Evolutionary conservation across 2,113 vertebrate species (phyloP).

Genomic region (Microtus oregoni): DNA sequence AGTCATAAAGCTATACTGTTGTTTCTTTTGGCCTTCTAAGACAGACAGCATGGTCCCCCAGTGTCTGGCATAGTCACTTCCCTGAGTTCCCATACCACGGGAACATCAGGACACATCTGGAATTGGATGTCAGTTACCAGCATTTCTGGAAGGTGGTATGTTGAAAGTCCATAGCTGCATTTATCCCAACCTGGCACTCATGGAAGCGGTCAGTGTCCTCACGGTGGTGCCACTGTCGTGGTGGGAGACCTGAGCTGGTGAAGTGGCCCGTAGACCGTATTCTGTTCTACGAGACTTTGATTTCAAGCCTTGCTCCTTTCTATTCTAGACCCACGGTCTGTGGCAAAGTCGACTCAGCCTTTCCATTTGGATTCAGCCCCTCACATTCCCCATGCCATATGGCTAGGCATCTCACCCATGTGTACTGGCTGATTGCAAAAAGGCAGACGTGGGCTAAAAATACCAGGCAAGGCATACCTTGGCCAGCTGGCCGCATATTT

Average conservation of each 20-base stretch:
- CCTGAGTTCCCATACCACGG: neutral
- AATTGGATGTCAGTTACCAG: neutral
- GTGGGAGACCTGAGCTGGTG: neutral
- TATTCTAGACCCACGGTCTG: slow-evolving; percentile 31
- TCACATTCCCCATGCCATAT: slow-evolving; percentile 41
- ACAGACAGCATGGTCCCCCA: neutral
- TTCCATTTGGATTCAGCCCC: slow-evolving; percentile 44
- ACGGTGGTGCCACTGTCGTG: neutral
- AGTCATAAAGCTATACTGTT: neutral
- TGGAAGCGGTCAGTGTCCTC: neutral
- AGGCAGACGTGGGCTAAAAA: slow-evolving; percentile 66
- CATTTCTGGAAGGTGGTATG: neutral
- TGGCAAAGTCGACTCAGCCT: slow-evolving; percentile 7
- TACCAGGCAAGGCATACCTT: slow-evolving; percentile 25
- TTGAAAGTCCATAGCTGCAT: neutral
- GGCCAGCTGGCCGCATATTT: neutral
- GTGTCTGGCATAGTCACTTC: neutral
- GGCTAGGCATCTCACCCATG: neutral
- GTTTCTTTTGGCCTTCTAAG: slow-evolving; percentile 15
- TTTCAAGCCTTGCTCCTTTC: neutral
- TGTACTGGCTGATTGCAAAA: slow-evolving; percentile 50
- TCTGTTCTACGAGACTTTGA: neutral
- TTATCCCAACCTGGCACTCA: neutral
- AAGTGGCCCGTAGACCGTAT: neutral
- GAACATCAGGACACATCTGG: neutral